Base-by-base conservation (phyloP, 2,797 vertebrate genomes). In the Micromesistius poutassou region DNA sequence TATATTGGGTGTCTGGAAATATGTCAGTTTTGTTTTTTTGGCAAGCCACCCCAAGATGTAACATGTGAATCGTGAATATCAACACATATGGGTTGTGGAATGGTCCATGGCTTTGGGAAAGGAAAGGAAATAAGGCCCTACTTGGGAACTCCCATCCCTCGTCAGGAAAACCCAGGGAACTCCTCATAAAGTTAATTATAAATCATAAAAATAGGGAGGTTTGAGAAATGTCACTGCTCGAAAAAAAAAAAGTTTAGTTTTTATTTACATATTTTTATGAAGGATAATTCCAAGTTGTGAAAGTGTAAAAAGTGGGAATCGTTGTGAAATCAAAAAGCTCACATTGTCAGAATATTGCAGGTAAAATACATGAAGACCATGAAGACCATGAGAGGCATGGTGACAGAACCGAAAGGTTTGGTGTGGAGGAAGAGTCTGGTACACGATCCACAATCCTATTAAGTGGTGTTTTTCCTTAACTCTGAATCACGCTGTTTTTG, bases 1-100 rank as follows among this genome's bases (percentile, higher is more conserved):
- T 79, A 73, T 81, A 85, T 83, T 86, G 81, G 78, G 73, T 77
- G 83, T 75, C 55, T 84, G 84, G 85, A 89, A 90, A 86, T 71
- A 36, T 82, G 83, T 79, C 81, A 81, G 75, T 70, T 74, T 81
- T 55, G 3, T 55, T 22, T 55, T 55, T 22, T 55, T 19, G 46
- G 78, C 71, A 66, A 83, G 79, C 55, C 77, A 50, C 74, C 76
- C 70, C 70, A 73, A 80, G 77, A 85, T 78, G 77, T 81, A 75
- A 86, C 82, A 80, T 81, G 83, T 81, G 83, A 88, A 77, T 79
- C 81, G 46, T 77, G 79, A 79, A 80, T 75, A 84, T 87, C 82
- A 80, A 76, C 82, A 79, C 30, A 1, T 74, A 77, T 78, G 42
- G 25, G 35, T 78, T 78, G 74, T 74, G 74, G 74, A 78, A 86